A percentile compares a stretch with the other conserved stretches of the same genome.
phyloP scores from a whole-genome alignment of 2,113 vertebrate genomes.

The Indicator indicator region DNA sequence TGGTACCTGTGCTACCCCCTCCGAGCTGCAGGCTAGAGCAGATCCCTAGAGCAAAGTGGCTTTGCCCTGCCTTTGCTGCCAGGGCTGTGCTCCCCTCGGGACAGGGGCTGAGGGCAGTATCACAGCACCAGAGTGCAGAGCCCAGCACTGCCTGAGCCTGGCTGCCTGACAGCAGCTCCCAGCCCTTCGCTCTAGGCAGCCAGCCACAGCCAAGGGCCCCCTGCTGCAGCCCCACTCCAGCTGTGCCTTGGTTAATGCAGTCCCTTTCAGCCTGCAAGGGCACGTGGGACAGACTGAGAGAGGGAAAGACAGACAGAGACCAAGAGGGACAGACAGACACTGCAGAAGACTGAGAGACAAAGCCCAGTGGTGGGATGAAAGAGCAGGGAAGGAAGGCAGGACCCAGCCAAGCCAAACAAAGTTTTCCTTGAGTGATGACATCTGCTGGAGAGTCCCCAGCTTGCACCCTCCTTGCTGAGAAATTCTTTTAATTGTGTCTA shows the following conservation, averaged over 20 bases:
- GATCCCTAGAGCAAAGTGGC: background rate
- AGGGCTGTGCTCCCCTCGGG: background rate
- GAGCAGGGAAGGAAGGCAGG: background rate
- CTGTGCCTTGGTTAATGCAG: conserved; percentile 12
- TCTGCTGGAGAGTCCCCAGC: conserved; percentile 61
- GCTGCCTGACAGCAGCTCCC: conserved; percentile 27
- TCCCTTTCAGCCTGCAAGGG: background rate
- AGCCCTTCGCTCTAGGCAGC: conserved; percentile 55
- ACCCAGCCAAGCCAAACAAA: conserved; percentile 67
- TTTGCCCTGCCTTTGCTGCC: background rate
- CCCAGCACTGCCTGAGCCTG: background rate
- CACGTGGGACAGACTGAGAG: background rate
- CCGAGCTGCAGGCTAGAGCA: background rate
- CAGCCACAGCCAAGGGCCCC: background rate
- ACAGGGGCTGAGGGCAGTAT: background rate
- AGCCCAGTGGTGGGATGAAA: background rate
- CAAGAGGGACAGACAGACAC: background rate
- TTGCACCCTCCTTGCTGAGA: conserved; percentile 44
- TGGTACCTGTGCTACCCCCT: background rate
- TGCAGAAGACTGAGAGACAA: background rate
- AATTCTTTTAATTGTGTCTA: conserved; percentile 47
- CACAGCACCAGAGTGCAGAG: conserved; percentile 45
- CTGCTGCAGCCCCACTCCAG: background rate
- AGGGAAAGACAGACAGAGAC: background rate
- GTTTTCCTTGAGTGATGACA: conserved; percentile 65